Evolutionary conservation across 1,140 invertebrate genomes (phyloP).

Genomic region (Myzus persicae): DNA sequence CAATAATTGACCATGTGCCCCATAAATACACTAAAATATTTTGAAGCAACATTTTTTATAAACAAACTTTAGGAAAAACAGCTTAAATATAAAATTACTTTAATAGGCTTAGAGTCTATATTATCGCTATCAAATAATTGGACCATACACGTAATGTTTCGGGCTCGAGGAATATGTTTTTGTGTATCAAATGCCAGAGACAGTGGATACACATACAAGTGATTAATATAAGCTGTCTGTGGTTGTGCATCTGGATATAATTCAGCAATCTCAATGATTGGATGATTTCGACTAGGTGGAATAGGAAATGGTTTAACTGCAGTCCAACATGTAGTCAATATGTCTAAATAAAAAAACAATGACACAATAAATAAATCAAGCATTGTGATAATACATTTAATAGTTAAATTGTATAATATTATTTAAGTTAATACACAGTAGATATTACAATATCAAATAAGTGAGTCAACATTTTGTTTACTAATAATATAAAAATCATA

Average conservation of each 20-base stretch:
- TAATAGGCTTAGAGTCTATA: conserved; percentile 74
- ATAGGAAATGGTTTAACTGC: conserved; percentile 83
- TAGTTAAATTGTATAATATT: too few species aligned
- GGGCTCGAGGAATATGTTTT: conserved; percentile 84
- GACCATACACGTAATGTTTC: conserved; percentile 89
- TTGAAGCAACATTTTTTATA: conserved; percentile 61
- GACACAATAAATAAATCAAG: conserved; percentile 19
- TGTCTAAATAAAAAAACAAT: conserved; percentile 70
- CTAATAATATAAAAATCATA: too few species aligned
- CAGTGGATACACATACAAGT: conserved; percentile 90
- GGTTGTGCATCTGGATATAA: conserved; percentile 81
- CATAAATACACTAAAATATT: conserved; percentile 75
- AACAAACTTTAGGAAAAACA: not conserved
- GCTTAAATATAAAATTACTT: conserved; percentile 66
- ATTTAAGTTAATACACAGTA: too few species aligned
- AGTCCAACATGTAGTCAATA: conserved; percentile 78
- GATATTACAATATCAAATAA: too few species aligned
- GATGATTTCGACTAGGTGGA: conserved; percentile 72
- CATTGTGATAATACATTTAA: not conserved
- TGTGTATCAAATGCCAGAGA: conserved; percentile 89
- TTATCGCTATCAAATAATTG: conserved; percentile 83
- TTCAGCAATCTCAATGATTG: conserved; percentile 83
- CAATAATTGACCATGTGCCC: conserved; percentile 72
- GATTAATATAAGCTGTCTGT: conserved; percentile 82
- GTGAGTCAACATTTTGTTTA: too few species aligned